A percentile compares a stretch with the other conserved stretches of the same genome.
Evolutionary conservation across 2,797 vertebrate genomes (phyloP).

Genomic region (Anguilla marmorata): DNA sequence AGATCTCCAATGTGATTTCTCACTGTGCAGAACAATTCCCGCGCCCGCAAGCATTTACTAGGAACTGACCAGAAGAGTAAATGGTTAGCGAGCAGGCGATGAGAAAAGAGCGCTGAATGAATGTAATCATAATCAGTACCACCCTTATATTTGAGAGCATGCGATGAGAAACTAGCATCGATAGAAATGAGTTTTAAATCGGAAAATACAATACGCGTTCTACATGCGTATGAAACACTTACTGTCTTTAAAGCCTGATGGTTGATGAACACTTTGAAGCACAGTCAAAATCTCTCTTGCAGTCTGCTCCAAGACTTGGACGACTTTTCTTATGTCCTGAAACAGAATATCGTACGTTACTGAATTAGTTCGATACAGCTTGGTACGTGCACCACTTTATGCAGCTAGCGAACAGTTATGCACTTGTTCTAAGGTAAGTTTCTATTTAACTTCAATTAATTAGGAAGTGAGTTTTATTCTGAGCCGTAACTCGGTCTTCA

Average conservation of each 20-base stretch:
- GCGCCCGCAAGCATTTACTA: constrained; percentile 85
- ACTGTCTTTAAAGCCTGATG: constrained; percentile 92
- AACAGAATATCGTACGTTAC: constrained; percentile 5
- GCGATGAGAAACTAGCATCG: neutral
- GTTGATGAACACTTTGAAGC: constrained; percentile 94
- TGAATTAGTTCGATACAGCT: neutral
- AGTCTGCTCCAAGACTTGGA: constrained; percentile 90
- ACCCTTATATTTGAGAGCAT: neutral
- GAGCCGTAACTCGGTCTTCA: neutral
- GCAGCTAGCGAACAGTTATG: neutral
- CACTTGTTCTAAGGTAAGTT: neutral
- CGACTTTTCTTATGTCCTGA: constrained; percentile 93
- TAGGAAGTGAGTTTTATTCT: neutral
- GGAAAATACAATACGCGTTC: neutral
- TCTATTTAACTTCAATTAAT: neutral
- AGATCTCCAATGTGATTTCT: constrained; percentile 83
- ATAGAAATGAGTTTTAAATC: neutral
- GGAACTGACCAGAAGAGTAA: constrained; percentile 78
- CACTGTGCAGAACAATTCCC: constrained; percentile 86
- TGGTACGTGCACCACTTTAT: neutral
- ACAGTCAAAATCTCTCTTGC: constrained; percentile 92
- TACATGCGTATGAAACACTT: constrained; percentile 57
- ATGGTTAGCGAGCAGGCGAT: neutral
- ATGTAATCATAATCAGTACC: neutral
- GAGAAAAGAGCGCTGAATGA: neutral